Evolutionary conservation across 1,140 invertebrate species (phyloP).

Genomic region (Charaxes varanes): DNA sequence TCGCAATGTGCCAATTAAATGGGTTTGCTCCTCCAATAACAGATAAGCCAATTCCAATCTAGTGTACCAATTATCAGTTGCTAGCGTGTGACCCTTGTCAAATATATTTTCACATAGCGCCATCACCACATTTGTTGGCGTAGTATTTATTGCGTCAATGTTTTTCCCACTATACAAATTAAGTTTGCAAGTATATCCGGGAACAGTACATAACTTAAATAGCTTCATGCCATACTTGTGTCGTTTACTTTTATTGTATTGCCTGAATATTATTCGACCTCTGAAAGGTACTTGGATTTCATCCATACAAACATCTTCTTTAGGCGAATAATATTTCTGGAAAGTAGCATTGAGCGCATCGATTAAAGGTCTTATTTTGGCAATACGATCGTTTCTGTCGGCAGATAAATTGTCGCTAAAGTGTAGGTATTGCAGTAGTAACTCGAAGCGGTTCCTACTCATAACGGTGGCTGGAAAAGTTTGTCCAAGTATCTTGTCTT

Average conservation of each 20-base stretch:
- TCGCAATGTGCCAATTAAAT: constrained; percentile 60
- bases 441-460: constrained; percentile 34
- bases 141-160: constrained; percentile 29
- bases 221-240: constrained; percentile 56
- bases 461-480: constrained; percentile 35
- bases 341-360: constrained; percentile 36
- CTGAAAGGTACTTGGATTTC: constrained; percentile 41
- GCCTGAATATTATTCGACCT: constrained; percentile 42
- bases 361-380: constrained; percentile 30
- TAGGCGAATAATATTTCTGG: constrained; percentile 35
- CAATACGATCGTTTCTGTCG: constrained; percentile 30
- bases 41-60: constrained; percentile 49
- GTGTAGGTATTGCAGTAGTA: constrained; percentile 29
- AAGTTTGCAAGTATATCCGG: constrained; percentile 45
- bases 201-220: constrained; percentile 42
- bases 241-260: constrained; percentile 48
- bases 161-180: constrained; percentile 43
- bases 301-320: constrained; percentile 41
- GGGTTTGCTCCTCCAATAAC: constrained; percentile 48
- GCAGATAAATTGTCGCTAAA: constrained; percentile 30
- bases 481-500: constrained; percentile 33
- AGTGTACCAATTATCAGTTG: constrained; percentile 42
- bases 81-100: constrained; percentile 32
- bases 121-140: constrained; percentile 34
- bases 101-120: constrained; percentile 26